Percentiles rank a stretch among this genome's conserved stretches.
Conservation (phyloP, 2,888 invertebrate species). For the Tachina lurida region DNA sequence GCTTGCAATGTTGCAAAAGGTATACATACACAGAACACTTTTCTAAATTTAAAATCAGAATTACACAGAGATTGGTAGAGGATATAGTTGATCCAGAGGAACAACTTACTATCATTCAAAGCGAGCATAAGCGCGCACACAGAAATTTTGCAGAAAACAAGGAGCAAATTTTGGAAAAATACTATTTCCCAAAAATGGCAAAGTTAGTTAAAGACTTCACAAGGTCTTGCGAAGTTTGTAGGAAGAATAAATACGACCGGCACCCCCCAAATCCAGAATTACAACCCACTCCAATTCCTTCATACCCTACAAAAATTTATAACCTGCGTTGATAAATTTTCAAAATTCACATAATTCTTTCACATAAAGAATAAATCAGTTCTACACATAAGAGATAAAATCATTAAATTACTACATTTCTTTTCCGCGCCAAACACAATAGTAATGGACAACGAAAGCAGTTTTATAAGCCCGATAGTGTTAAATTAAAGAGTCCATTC, state of each 20-base stretch:
- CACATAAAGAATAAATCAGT: too few relatives aligned
- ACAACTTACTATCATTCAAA: too few relatives aligned
- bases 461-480: not conserved
- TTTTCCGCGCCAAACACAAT: slow-evolving; percentile 11
- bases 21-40: not conserved
- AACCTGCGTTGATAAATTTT: not conserved
- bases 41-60: slow-evolving; percentile 7
- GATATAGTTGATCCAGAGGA: slow-evolving; percentile 2
- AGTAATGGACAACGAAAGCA: slow-evolving; percentile 8
- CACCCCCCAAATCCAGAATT: slow-evolving; percentile 48
- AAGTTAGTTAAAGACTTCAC: not conserved
- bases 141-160: slow-evolving; percentile 31
- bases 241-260: slow-evolving; percentile 17
- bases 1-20: not conserved
- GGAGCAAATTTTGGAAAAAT: slow-evolving; percentile 49
- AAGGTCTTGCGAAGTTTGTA: too few relatives aligned
- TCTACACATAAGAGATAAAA: too few relatives aligned
- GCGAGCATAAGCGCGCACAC: not conserved
- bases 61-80: slow-evolving; percentile 28
- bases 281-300: slow-evolving; percentile 27
- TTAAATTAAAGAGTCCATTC: slow-evolving; percentile 34
- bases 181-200: slow-evolving; percentile 46
- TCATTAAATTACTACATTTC: too few relatives aligned
- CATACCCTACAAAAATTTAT: slow-evolving; percentile 25
- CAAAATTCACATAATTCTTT: too few relatives aligned